Evolutionary conservation across 2,113 vertebrate species (phyloP).

Genomic region (Hyla sarda): DNA sequence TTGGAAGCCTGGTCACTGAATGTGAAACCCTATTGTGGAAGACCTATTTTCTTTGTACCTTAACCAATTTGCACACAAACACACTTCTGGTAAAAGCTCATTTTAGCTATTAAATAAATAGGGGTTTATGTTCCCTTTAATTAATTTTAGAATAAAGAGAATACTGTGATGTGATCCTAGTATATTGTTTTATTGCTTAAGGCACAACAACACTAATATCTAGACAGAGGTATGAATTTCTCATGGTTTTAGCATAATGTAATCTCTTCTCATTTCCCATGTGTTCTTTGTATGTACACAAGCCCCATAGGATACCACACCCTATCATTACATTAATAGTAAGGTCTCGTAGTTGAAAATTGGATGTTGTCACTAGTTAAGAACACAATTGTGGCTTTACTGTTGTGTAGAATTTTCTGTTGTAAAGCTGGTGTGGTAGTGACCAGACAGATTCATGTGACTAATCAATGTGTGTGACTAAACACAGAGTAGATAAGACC

Average conservation of each 20-base stretch:
- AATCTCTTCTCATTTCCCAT: conserved; percentile 14
- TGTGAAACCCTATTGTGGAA: not conserved
- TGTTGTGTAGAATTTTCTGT: conserved; percentile 37
- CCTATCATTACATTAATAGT: conserved; percentile 39
- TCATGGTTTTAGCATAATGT: not conserved
- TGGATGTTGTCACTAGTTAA: conserved; percentile 17
- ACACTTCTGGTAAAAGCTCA: not conserved
- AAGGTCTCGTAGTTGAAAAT: conserved; percentile 18
- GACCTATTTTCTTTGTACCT: not conserved
- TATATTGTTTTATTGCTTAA: not conserved
- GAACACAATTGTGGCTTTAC: conserved; percentile 27
- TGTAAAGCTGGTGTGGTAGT: conserved; percentile 71
- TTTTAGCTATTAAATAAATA: not conserved
- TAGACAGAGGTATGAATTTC: not conserved
- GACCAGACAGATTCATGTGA: conserved; percentile 74
- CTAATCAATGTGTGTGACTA: no score
- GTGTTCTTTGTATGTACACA: conserved; percentile 35
- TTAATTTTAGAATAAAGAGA: not conserved
- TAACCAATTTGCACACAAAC: not conserved
- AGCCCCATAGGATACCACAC: conserved; percentile 40
- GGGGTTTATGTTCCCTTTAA: not conserved
- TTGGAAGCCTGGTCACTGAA: not conserved
- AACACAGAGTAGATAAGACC: conserved; percentile 71
- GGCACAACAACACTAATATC: not conserved
- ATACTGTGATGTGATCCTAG: conserved; percentile 1